A percentile compares a stretch with the other conserved stretches of the same genome.
Conservation (phyloP, 2,113 vertebrate species). For the Zeus faber region DNA sequence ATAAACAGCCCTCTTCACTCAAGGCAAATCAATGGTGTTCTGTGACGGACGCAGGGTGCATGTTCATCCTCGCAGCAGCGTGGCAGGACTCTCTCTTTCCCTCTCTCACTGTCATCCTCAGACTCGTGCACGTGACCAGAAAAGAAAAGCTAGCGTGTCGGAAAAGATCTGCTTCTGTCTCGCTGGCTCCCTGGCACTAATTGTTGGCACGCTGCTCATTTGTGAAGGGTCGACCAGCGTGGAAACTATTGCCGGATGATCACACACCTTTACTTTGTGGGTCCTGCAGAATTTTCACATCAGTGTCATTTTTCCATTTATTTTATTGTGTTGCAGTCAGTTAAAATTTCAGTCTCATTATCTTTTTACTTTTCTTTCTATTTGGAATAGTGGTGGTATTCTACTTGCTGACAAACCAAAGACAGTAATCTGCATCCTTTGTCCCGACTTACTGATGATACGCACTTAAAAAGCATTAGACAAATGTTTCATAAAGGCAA, state of each 20-base stretch:
- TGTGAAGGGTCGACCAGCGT: no score
- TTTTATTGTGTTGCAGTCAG: no score
- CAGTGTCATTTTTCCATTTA: no score
- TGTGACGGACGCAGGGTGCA: constrained; percentile 47
- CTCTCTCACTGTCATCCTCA: neutral
- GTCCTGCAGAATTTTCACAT: neutral
- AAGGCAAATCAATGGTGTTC: constrained; percentile 55
- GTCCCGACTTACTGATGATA: neutral
- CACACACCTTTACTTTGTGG: no score
- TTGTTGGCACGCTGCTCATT: constrained; percentile 7
- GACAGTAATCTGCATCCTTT: neutral
- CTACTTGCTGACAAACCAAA: neutral
- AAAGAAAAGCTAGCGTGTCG: no score
- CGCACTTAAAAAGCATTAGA: neutral
- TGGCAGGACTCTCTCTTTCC: neutral
- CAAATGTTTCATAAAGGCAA: neutral
- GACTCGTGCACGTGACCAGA: no score
- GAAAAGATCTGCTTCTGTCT: constrained; percentile 21
- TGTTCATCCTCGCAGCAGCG: no score
- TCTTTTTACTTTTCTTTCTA: no score
- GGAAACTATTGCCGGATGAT: no score
- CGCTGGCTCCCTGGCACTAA: constrained; percentile 22
- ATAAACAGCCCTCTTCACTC: constrained; percentile 40
- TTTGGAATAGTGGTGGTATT: neutral
- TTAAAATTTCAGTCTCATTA: no score